These are phyloP conservation scores for Motacilla tschutschensis DNA, from an alignment of 2,113 vertebrate genomes.

Conservation along the genomic window DNA sequence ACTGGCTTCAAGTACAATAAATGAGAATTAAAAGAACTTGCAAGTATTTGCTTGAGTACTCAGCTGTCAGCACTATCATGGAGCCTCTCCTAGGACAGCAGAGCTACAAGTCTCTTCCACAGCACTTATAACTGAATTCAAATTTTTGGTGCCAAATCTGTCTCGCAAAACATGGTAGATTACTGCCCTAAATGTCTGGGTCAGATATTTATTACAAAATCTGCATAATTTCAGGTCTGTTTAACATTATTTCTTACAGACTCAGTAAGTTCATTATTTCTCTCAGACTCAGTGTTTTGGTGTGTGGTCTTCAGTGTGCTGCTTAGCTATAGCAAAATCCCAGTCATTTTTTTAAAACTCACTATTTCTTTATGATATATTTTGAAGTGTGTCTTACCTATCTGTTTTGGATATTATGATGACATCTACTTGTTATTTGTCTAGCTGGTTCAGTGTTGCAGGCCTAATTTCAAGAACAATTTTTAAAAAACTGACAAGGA, in stretches of 20 bases:
- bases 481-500: not conserved
- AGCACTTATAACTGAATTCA: not conserved
- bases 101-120: not conserved
- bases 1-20: not conserved
- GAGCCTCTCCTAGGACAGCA: not conserved
- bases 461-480: not conserved
- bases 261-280: too few species aligned
- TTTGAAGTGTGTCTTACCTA: not conserved
- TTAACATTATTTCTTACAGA: not conserved
- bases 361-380: not conserved
- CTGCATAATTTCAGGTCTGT: not conserved
- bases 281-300: not conserved
- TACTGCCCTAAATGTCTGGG: not conserved
- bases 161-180: not conserved
- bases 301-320: not conserved
- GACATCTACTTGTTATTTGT: not conserved
- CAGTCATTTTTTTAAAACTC: not conserved
- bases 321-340: not conserved
- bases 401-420: not conserved
- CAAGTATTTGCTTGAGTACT: not conserved
- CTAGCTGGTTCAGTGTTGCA: not conserved
- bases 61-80: not conserved
- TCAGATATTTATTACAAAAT: not conserved
- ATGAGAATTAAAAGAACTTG: not conserved
- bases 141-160: not conserved